These are phyloP conservation scores for Neolamprologus variostigma DNA, from an alignment of 2,113 vertebrate species.

Conservation along the genomic window DNA sequence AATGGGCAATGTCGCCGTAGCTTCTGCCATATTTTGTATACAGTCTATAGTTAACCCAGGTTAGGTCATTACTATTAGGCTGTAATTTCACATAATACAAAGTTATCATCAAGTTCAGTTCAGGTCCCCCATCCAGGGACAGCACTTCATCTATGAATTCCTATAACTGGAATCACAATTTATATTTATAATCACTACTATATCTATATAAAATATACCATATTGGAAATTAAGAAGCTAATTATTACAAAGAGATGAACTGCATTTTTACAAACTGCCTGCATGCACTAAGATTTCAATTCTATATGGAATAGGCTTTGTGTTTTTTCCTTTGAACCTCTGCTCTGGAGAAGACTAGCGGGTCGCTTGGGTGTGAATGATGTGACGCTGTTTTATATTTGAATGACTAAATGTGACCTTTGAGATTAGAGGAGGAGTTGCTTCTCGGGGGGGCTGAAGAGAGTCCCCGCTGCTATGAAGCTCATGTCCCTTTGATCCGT, in stretches of 20 bases:
- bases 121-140: neutral
- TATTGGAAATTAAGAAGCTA: neutral
- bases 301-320: neutral
- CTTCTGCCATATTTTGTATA: neutral
- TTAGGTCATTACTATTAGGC: neutral
- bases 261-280: neutral
- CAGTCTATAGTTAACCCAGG: neutral
- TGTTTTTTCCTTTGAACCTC: neutral
- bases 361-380: slow-evolving; percentile 17
- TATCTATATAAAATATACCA: neutral
- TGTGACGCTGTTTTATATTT: slow-evolving; percentile 65
- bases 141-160: neutral
- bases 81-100: neutral
- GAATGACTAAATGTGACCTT: slow-evolving; percentile 70
- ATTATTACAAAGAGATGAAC: neutral
- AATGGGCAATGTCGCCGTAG: neutral
- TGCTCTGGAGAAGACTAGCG: neutral
- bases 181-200: neutral
- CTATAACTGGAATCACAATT: neutral
- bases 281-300: neutral
- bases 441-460: slow-evolving; percentile 56
- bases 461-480: slow-evolving; percentile 60
- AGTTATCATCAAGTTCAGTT: neutral
- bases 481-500: slow-evolving; percentile 66
- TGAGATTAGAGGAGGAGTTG: slow-evolving; percentile 64